Base-by-base conservation (phyloP, 2,113 vertebrate species). In the Lophura nycthemera region DNA sequence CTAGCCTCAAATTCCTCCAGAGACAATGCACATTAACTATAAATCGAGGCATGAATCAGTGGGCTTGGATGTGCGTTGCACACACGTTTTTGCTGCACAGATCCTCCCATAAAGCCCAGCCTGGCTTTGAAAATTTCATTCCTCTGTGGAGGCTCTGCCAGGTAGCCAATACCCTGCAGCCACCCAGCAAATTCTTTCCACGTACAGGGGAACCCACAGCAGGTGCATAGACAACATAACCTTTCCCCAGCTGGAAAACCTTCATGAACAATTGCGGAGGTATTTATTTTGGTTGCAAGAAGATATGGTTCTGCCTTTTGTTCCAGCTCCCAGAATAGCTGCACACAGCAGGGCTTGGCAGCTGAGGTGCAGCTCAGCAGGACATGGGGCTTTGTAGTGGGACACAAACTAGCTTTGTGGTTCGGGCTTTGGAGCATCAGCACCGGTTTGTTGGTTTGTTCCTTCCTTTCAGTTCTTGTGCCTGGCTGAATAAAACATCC, bases 271-370 rank as follows among this genome's bases (percentile, higher is more conserved):
- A 91, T 76, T 73, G 82, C 52, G 86, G 85, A 64, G 64, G 85
- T 93, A 63, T 69, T 91, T 90, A 50, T 71, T 7, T 70, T 78
- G 64, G 89, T 79, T 77, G 63, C 0, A 8, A 87, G 89, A 63
- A 72, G 91, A 71, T 72, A 6, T n/a, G 36, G 61, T 50, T 52
- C 2, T 45, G 13, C 36, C 71, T 34, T 88, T 92, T 95, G 83
- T 97, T 80, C 61, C 85, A 70, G 79, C 91, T 94, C 88, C 93
- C 89, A 83, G 88, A 97, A 94, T 81, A 93, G 89, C 76, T 66
- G 71, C 76, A 74, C 13, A 2, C 84, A 52, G 40, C 3, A 2
- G 81, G 73, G 78, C 42, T 30, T 30, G 67, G 96, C 93, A 88
- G 87, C 81, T 88, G 92, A 71, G 81, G 64, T 75, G 42, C 64